Base-by-base conservation (phyloP, 1,140 invertebrate species). In the Leptopilina boulardi region DNA sequence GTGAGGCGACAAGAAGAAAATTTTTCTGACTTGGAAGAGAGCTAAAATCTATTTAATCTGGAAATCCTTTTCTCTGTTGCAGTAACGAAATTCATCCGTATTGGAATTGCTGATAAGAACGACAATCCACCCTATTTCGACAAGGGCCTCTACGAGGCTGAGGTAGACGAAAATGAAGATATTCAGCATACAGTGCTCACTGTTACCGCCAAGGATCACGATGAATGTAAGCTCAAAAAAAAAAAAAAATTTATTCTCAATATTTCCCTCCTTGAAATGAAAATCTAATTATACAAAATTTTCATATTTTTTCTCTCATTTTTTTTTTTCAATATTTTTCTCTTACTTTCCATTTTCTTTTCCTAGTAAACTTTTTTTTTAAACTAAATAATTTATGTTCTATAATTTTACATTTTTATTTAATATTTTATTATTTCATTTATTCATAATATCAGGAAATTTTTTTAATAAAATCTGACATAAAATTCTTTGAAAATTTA, bases 101-200 rank as follows among this genome's bases (percentile, higher is more conserved):
- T 97, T 91, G 96, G 96, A 80, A 97, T 97, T 88, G 96, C 96
- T 82, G 96, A 99, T 92, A 98, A 98, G 93, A 99, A 99, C 94
- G 98, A 99, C 93, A 99, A 99, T 91, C 96, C 96, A 59, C 98
- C 98, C 47, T 98, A 98, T 90, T 99, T 99, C 92, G 97, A 98
- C 92, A 97, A 99, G 91, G 94, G 95, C 79, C 93, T 98, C 81
- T 99, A 99, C 92, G 97, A 98, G 91, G 97, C 98, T 78, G 97
- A 98, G 91, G 98, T 99, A 82, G 96, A 98, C 90, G 98, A 99
- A 91, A 98, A 99, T 94, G 97, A 99, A 90, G 97, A 98, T 89
- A 98, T 98, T 84, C 97, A 98, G 85, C 97, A 98, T 87, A 98
- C 97, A 18, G 97, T 99, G 13, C 96, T 99, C 87, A 98, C 97